phyloP scores from a whole-genome alignment of 2,888 invertebrate genomes.

The Eustalomyia histrio region DNA sequence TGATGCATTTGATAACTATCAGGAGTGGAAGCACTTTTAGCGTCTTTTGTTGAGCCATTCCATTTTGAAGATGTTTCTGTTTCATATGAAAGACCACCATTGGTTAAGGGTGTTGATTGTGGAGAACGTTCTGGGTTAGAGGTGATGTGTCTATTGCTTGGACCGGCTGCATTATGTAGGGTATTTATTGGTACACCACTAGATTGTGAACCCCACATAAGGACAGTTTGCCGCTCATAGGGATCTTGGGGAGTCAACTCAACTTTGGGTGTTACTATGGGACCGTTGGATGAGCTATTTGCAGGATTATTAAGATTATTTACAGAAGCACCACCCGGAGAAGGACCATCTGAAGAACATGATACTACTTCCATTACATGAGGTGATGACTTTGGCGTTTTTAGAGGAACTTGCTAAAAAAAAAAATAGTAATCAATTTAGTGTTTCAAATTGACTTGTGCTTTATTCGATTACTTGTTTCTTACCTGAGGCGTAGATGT shows the following conservation, averaged over 20 bases:
- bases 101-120: slow-evolving; percentile 77
- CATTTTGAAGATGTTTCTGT: slow-evolving; percentile 71
- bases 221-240: slow-evolving; percentile 89
- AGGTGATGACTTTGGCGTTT: slow-evolving; percentile 79
- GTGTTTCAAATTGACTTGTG: background rate
- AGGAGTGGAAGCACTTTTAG: slow-evolving; percentile 71
- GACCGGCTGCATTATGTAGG: slow-evolving; percentile 64
- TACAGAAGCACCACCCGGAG: slow-evolving; percentile 73
- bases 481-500: slow-evolving; percentile 78
- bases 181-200: slow-evolving; percentile 79
- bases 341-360: slow-evolving; percentile 79
- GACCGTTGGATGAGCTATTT: slow-evolving; percentile 67
- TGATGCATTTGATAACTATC: slow-evolving; percentile 74
- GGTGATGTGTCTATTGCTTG: slow-evolving; percentile 57
- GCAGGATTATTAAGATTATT: slow-evolving; percentile 68
- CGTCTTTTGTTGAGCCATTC: slow-evolving; percentile 72
- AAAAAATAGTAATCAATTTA: slow-evolving; percentile 9
- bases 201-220: slow-evolving; percentile 91
- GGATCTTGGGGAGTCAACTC: slow-evolving; percentile 77
- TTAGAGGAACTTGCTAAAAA: slow-evolving; percentile 76
- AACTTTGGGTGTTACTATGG: slow-evolving; percentile 75
- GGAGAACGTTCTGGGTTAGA: slow-evolving; percentile 75
- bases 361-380: slow-evolving; percentile 80
- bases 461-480: background rate
- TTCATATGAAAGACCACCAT: slow-evolving; percentile 76